Percentiles rank a stretch among this genome's conserved stretches.
These are phyloP conservation scores for Schizaphis graminum DNA, from an alignment of 2,888 invertebrate genomes.

Conservation along the genomic window DNA sequence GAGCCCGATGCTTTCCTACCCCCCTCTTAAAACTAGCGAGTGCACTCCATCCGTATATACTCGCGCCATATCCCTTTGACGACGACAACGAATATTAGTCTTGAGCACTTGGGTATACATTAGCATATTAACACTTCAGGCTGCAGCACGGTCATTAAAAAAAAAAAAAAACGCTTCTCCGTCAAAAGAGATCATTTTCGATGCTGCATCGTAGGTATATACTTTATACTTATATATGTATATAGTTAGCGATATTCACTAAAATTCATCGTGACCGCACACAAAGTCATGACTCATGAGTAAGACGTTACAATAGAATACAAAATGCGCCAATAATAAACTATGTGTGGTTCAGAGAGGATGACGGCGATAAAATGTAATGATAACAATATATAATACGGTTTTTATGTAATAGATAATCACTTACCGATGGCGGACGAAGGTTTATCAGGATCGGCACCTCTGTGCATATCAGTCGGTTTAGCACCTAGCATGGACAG, in stretches of 20 bases:
- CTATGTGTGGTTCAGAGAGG: neutral
- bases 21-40: neutral
- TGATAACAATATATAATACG: neutral
- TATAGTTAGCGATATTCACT: neutral
- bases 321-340: neutral
- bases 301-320: neutral
- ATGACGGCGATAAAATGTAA: neutral
- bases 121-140: slow-evolving; percentile 40
- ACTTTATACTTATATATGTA: no score
- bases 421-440: slow-evolving; percentile 63
- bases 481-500: slow-evolving; percentile 84
- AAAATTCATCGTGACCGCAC: neutral
- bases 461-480: slow-evolving; percentile 82
- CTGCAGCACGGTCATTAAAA: slow-evolving; percentile 7
- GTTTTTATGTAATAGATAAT: neutral
- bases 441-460: slow-evolving; percentile 77
- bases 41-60: neutral
- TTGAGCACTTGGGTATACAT: slow-evolving; percentile 44
- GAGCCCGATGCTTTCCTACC: neutral
- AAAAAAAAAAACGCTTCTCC: neutral
- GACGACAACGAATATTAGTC: slow-evolving; percentile 42
- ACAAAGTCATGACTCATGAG: neutral
- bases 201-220: neutral
- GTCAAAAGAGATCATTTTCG: slow-evolving; percentile 3
- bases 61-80: neutral